Evolutionary conservation across 2,113 vertebrate species (phyloP).

Genomic region (Genyomyrus donnyi): DNA sequence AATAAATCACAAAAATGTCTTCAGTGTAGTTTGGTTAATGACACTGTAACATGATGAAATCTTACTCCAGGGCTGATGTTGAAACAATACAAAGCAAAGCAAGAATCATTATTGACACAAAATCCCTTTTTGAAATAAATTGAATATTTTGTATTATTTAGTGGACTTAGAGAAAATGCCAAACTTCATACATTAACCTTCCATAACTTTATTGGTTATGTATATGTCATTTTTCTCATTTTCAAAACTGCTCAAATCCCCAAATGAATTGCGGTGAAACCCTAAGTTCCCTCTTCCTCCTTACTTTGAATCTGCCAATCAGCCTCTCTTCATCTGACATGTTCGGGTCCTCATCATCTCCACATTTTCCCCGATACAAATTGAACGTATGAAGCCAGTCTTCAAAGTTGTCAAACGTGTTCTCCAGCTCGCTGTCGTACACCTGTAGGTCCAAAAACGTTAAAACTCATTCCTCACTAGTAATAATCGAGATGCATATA

Average conservation of each 20-base stretch:
- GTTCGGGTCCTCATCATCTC: conserved; percentile 75
- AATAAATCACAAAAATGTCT: background rate
- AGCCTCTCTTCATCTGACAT: conserved; percentile 80
- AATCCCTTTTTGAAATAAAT: background rate
- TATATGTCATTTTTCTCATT: background rate
- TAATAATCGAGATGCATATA: background rate
- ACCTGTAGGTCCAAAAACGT: conserved; percentile 56
- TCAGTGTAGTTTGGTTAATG: background rate
- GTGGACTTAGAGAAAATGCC: background rate
- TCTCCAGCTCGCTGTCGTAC: conserved; percentile 85
- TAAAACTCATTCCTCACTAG: background rate
- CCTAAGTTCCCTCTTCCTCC: background rate
- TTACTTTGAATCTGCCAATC: conserved; percentile 89
- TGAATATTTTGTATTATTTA: background rate
- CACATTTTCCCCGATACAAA: conserved; percentile 85
- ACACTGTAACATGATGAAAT: background rate
- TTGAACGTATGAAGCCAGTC: conserved; percentile 98
- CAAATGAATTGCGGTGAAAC: background rate
- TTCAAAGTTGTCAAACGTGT: conserved; percentile 81
- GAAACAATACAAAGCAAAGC: background rate
- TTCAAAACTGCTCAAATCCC: background rate
- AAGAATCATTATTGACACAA: background rate
- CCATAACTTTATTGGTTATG: background rate
- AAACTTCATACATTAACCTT: background rate
- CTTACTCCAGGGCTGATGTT: background rate